Base-by-base conservation (phyloP, 2,797 vertebrate species). In the Momotus momota region DNA sequence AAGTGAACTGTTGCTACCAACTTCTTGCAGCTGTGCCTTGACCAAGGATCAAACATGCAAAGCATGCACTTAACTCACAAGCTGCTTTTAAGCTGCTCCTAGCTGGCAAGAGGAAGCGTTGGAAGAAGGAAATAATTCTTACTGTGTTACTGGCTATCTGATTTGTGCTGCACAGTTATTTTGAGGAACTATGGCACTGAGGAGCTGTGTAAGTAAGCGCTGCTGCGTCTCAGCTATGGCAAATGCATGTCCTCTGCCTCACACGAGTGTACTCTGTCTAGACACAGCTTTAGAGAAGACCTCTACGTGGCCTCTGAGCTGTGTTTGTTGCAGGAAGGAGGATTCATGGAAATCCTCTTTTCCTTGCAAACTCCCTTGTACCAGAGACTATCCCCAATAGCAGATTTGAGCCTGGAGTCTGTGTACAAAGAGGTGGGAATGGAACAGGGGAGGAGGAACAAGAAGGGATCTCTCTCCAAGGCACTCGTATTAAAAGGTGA, bases 211-310 rank as follows among this genome's bases (percentile, higher is more conserved):
- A 12, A 61, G 65, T 54, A 41, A 6, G 29, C 2, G 4, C 88
- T 69, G 33, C 57, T 41, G 22, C 31, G 22, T 10, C 51, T 78
- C 60, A 66, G 35, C 75, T 51, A 14, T 2, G 3, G 43, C 15
- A 74, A 45, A 49, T 4, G 7, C 16, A 18, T 46, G 9, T 16
- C 19, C 12, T 31, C 41, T 43, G 49, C 16, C 49, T 31, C 29
- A 41, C 22, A 14, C 0, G 0, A 6, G 57, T 17, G 20, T 31
- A 15, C 29, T 38, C 25, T 61, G 22, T 6, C 43, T 38, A 25
- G 61, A 46, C n/a, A 6, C 2, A 31, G 58, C 71, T 61, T 79
- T 18, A 21, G 38, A 58, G 26, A 19, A 55, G 55, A 22, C 26
- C 14, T n/a, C 43, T 38, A 12, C 4, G 41, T 13, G 31, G 29